phyloP scores from a whole-genome alignment of 2,888 invertebrate species.

The Hydrotaea diabolus region DNA sequence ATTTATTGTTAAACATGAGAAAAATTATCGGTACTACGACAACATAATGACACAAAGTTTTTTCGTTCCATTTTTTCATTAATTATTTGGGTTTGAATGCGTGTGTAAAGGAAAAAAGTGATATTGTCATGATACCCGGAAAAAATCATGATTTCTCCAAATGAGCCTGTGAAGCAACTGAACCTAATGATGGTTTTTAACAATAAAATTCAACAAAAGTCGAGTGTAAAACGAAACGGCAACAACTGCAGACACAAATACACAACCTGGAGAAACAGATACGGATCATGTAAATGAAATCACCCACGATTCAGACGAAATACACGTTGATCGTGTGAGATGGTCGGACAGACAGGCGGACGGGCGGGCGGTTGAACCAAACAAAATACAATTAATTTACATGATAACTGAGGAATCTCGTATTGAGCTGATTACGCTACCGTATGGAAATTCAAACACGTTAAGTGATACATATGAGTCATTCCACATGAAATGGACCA shows the following conservation, averaged over 20 bases:
- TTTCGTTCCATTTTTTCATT: constrained; percentile 23
- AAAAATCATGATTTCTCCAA: constrained; percentile 29
- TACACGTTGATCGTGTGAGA: constrained; percentile 30
- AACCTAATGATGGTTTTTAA: constrained; percentile 15
- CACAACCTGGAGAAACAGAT: constrained; percentile 12
- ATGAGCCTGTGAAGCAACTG: neutral
- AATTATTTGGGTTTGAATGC: constrained; percentile 14
- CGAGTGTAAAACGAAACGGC: neutral
- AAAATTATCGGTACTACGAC: constrained; percentile 51
- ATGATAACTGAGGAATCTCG: constrained; percentile 69
- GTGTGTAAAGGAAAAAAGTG: neutral
- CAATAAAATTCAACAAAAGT: constrained; percentile 21
- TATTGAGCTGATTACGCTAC: constrained; percentile 67
- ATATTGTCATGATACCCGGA: constrained; percentile 34
- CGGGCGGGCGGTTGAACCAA: constrained; percentile 44
- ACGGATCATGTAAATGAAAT: constrained; percentile 34
- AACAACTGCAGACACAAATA: constrained; percentile 20
- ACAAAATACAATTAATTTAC: constrained; percentile 70
- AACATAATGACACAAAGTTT: constrained; percentile 39
- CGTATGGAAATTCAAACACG: constrained; percentile 45
- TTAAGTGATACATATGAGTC: neutral
- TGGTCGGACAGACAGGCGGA: constrained; percentile 38
- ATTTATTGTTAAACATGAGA: constrained; percentile 55
- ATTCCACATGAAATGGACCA: neutral
- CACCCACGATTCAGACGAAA: neutral